Percentiles rank a stretch among this genome's conserved stretches.
These are phyloP conservation scores for Anguilla megastoma DNA, from an alignment of 2,797 vertebrate species.

Conservation along the genomic window DNA sequence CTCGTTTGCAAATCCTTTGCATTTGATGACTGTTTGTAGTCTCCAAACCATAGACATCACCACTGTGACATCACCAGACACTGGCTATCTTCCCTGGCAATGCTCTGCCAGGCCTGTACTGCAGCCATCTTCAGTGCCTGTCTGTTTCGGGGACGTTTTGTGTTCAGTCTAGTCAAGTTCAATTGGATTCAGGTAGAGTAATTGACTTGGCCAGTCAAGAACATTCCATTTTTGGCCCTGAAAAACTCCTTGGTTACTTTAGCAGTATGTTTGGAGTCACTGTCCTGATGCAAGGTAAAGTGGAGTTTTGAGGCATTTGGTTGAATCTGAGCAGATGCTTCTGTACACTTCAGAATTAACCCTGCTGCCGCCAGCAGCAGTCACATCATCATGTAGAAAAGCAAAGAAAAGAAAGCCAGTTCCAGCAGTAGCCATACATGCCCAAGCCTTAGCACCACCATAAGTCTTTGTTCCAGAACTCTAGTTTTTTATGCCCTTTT, in stretches of 20 bases:
- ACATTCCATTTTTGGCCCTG: neutral
- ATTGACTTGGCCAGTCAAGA: no score
- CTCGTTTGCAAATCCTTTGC: no score
- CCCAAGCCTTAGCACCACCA: neutral
- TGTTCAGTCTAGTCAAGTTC: no score
- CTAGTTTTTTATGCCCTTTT: no score
- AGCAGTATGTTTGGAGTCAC: neutral
- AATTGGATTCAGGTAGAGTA: no score
- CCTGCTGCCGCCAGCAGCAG: neutral
- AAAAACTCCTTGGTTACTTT: neutral
- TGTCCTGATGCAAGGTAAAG: neutral
- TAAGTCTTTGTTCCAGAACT: no score
- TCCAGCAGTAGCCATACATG: neutral
- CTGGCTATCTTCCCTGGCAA: neutral
- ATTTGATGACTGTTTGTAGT: no score
- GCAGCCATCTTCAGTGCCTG: neutral
- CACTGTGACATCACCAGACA: neutral
- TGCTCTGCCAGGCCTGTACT: neutral
- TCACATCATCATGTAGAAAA: neutral
- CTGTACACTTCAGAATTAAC: neutral
- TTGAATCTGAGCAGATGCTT: neutral
- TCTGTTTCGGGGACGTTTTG: neutral
- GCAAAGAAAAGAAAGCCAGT: neutral
- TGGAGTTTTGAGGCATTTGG: neutral
- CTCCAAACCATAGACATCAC: neutral